phyloP scores from a whole-genome alignment of 2,113 vertebrate species.

The Brienomyrus longianalis region DNA sequence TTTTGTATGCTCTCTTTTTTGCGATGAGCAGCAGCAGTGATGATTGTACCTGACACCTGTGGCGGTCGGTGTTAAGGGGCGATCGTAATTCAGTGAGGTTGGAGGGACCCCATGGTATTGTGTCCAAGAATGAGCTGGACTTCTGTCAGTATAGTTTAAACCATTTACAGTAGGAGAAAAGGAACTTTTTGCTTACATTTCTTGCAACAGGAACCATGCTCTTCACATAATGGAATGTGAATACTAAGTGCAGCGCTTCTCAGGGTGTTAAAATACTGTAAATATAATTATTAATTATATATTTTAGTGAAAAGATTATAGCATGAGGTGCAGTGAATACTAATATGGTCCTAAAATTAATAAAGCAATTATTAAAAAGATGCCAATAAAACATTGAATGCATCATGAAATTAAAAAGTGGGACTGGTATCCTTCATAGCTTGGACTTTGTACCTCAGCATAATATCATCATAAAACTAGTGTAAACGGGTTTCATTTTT shows the following conservation, averaged over 20 bases:
- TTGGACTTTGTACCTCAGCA: neutral
- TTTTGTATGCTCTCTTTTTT: slow-evolving; percentile 14
- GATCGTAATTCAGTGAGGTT: slow-evolving; percentile 5
- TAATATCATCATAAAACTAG: neutral
- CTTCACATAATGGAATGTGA: neutral
- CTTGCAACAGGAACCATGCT: slow-evolving; percentile 13
- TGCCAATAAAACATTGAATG: neutral
- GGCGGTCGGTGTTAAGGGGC: neutral
- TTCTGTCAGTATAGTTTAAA: slow-evolving; percentile 9
- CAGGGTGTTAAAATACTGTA: neutral
- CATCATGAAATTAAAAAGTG: neutral
- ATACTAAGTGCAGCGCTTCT: neutral
- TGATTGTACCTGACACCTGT: neutral
- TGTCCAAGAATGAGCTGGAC: slow-evolving; percentile 3
- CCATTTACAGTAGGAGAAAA: slow-evolving; percentile 1
- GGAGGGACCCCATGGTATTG: neutral
- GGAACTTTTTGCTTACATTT: slow-evolving; percentile 8
- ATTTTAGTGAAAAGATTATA: neutral
- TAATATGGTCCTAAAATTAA: neutral
- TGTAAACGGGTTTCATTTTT: neutral
- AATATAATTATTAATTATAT: neutral
- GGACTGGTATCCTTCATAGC: neutral
- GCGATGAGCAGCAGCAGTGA: neutral
- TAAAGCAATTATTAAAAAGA: neutral
- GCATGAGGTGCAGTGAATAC: neutral